Percentiles rank a stretch among this genome's conserved stretches.
phyloP scores from a whole-genome alignment of 2,113 vertebrate species.

The Lathamus discolor region DNA sequence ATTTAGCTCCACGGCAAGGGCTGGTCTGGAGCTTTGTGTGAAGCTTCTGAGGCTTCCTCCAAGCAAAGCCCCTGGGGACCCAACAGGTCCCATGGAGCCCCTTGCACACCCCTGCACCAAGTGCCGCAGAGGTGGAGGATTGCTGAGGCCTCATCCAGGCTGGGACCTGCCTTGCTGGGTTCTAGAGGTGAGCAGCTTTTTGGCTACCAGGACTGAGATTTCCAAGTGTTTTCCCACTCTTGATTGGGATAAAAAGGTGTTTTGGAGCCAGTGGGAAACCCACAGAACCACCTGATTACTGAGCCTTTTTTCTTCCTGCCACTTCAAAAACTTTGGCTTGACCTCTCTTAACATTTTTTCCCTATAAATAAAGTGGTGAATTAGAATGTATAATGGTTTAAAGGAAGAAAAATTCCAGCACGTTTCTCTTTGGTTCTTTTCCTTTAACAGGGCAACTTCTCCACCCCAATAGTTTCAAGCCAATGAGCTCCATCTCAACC shows the following conservation, averaged over 20 bases:
- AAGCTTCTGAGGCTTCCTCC: not conserved
- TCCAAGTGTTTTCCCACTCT: accelerated
- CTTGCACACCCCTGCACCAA: not conserved
- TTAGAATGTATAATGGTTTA: accelerated
- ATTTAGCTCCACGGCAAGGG: not conserved
- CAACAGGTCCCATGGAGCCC: not conserved
- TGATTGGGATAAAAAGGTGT: not conserved
- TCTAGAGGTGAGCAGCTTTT: not conserved
- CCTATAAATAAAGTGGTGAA: not conserved
- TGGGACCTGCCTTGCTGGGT: not conserved
- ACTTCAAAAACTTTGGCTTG: not conserved
- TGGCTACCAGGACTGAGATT: accelerated
- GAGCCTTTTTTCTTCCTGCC: not conserved
- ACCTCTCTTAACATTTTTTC: not conserved
- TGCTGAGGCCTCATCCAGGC: too few species aligned
- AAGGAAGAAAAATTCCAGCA: not conserved
- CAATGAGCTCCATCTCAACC: not conserved
- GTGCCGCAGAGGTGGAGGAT: not conserved
- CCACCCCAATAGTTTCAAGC: not conserved
- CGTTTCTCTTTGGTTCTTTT: not conserved
- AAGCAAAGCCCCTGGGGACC: not conserved
- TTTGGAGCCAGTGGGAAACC: not conserved
- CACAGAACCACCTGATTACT: not conserved
- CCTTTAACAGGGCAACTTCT: not conserved
- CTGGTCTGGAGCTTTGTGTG: not conserved